These are phyloP conservation scores for Pseudochirops cupreus DNA, from an alignment of 2,797 vertebrate genomes.

Conservation along the genomic window DNA sequence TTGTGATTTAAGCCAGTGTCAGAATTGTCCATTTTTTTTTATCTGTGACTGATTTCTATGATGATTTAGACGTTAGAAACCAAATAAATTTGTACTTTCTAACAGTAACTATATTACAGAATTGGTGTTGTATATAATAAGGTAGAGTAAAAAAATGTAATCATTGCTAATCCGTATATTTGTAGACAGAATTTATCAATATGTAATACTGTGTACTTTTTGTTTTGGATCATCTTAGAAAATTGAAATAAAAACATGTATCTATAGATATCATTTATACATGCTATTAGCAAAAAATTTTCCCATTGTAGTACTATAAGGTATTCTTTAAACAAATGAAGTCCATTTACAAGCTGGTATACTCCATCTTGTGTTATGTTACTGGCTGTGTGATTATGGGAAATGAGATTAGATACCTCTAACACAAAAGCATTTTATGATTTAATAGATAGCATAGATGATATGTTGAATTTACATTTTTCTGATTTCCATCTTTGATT, in stretches of 20 bases:
- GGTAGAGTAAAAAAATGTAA: background rate
- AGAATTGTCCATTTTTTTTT: conserved; percentile 3
- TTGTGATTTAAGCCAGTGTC: background rate
- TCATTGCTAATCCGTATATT: background rate
- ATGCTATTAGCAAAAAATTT: conserved; percentile 43
- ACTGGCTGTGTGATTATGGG: conserved; percentile 52
- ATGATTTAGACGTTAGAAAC: background rate
- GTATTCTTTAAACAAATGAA: conserved; percentile 43
- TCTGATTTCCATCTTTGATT: conserved; percentile 33
- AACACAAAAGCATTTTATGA: conserved; percentile 33
- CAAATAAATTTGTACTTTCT: conserved; percentile 44
- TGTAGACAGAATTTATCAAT: background rate
- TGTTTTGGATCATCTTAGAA: conserved; percentile 18
- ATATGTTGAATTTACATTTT: conserved; percentile 47
- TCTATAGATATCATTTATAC: background rate
- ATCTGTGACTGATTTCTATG: conserved; percentile 9
- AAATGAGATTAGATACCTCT: conserved; percentile 38
- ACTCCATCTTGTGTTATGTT: conserved; percentile 25
- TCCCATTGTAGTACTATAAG: background rate
- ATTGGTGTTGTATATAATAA: conserved; percentile 42
- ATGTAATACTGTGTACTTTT: conserved; percentile 35
- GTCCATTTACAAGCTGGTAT: background rate
- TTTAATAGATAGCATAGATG: conserved; percentile 17
- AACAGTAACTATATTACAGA: conserved; percentile 34
- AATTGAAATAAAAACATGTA: background rate